phyloP scores from a whole-genome alignment of 2,113 vertebrate genomes.

The Mesoclemmys tuberculata region DNA sequence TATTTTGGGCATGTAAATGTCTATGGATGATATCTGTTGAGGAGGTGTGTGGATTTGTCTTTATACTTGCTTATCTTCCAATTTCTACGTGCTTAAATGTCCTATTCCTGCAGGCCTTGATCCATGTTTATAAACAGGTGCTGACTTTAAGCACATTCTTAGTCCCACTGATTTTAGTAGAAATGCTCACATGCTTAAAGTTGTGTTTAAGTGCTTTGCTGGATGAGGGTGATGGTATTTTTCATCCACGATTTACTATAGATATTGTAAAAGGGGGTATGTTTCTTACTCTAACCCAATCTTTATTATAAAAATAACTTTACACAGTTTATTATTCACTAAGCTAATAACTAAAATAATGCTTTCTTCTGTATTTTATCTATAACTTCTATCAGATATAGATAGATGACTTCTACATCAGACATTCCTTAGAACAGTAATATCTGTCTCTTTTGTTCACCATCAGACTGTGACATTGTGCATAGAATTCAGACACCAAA shows the following conservation, averaged over 20 bases:
- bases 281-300: neutral
- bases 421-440: neutral
- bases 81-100: neutral
- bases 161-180: neutral
- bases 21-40: fast-evolving
- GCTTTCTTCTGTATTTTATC: neutral
- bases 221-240: neutral
- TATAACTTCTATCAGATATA: neutral
- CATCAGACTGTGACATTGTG: neutral
- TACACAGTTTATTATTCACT: neutral
- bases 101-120: neutral
- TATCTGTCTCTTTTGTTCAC: neutral
- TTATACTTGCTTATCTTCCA: neutral
- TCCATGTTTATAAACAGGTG: fast-evolving
- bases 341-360: neutral
- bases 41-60: neutral
- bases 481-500: neutral
- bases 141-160: fast-evolving
- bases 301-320: neutral
- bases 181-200: neutral
- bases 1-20: fast-evolving
- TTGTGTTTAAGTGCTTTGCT: neutral
- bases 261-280: neutral
- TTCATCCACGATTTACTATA: neutral
- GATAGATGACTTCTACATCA: fast-evolving